These are phyloP conservation scores for Tadarida brasiliensis DNA, from an alignment of 2,797 vertebrate species.

Conservation along the genomic window DNA sequence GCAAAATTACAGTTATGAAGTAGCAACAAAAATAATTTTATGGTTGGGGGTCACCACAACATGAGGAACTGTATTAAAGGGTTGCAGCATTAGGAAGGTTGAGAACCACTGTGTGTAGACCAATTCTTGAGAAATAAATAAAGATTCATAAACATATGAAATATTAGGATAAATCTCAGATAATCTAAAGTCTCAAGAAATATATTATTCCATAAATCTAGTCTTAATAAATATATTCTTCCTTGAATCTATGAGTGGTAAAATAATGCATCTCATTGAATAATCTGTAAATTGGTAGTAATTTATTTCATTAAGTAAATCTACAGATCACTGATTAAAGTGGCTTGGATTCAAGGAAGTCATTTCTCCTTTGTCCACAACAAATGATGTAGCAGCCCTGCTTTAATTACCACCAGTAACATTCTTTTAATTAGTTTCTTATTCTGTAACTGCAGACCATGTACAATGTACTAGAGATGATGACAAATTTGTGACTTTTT, in stretches of 20 bases:
- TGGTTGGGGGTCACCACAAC: too few species aligned
- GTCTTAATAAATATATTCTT: not conserved
- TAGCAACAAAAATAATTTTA: too few species aligned
- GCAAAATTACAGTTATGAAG: too few species aligned
- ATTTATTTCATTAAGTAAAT: not conserved
- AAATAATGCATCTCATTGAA: not conserved
- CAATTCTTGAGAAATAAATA: not conserved
- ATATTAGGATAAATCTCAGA: not conserved
- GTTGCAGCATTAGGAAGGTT: too few species aligned
- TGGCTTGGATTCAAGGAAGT: not conserved
- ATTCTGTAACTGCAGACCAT: not conserved
- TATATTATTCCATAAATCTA: not conserved
- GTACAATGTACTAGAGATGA: not conserved
- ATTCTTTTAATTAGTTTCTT: not conserved
- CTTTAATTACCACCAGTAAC: not conserved
- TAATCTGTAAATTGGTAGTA: not conserved
- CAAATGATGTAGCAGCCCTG: not conserved
- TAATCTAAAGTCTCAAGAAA: not conserved
- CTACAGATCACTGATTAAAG: slow-evolving; percentile 19
- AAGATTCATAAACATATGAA: slow-evolving; percentile 2
- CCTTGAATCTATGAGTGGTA: not conserved
- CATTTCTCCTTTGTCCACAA: slow-evolving; percentile 7
- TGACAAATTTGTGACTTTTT: not conserved
- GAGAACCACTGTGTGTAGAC: too few species aligned
- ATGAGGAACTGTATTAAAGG: too few species aligned